phyloP scores from a whole-genome alignment of 1,140 invertebrate genomes.

The Leucophenga varia region DNA sequence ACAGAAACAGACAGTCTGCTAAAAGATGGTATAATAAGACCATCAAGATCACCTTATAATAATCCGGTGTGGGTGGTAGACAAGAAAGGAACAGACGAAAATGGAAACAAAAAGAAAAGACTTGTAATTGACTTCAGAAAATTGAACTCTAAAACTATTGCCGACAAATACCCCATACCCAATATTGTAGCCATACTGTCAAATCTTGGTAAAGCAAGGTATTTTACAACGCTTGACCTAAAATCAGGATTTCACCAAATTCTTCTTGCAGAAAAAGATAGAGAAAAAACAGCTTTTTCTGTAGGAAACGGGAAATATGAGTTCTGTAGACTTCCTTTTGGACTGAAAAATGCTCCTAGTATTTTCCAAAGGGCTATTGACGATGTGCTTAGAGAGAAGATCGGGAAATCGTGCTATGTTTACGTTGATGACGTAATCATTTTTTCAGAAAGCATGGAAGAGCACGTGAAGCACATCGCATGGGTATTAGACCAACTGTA shows the following conservation, averaged over 20 bases:
- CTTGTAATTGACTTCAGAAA: constrained; percentile 39
- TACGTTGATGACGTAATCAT: constrained; percentile 14
- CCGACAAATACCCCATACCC: constrained; percentile 58
- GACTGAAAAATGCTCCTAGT: constrained; percentile 25
- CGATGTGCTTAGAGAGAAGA: constrained; percentile 4
- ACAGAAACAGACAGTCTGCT: constrained; percentile 7
- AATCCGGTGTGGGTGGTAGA: constrained; percentile 8
- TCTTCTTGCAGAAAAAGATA: constrained; percentile 33
- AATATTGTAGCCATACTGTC: constrained; percentile 56
- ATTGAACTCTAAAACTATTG: constrained; percentile 37
- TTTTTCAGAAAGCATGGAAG: constrained; percentile 5
- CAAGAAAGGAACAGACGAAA: constrained; percentile 3
- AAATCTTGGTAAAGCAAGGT: constrained; percentile 44
- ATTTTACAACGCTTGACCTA: too few species aligned
- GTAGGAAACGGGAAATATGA: too few species aligned
- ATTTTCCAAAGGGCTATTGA: constrained; percentile 14
- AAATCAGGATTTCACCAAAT: constrained; percentile 60
- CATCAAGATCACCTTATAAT: constrained; percentile 14
- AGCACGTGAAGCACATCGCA: constrained; percentile 7
- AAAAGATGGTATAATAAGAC: too few species aligned
- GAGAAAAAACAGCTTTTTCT: constrained; percentile 55
- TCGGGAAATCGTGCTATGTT: constrained; percentile 8
- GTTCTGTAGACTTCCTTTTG: constrained; percentile 32
- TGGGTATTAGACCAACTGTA: constrained; percentile 27
- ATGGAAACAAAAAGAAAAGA: constrained; percentile 3